Evolutionary conservation across 2,113 vertebrate species (phyloP), one percentile per base, ranked within the genome.

Genomic region (Panthera tigris): DNA sequence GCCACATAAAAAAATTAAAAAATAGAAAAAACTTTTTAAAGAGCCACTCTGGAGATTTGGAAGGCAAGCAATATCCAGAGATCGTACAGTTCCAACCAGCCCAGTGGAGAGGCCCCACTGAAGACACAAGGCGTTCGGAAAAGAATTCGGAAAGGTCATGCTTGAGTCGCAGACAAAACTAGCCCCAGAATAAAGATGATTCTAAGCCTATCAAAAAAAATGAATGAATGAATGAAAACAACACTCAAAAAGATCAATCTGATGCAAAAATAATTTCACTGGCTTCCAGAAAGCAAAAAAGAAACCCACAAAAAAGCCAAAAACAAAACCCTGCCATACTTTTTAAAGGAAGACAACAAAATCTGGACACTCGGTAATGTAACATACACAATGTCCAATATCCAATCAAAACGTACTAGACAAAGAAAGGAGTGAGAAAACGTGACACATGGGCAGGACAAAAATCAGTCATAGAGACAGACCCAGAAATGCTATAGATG

Each of bases 361-460:
- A 71, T 12, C 21, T 31, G 41, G 83, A 41, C 21, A 66, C 5
- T 45, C 19, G 7, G 1, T n/a, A 19, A 23, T 12, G 3, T 18
- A 33, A 36, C 21, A 14, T 2, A 19, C 65, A 48, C 65, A 41
- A 15, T 15, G 33, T 21, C 63, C 14, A 1, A 33, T 27, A 45
- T 23, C 88, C 39, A 57, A 16, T 19, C 48, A 4, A 16, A 76
- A 31, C 23, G 36, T 3, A 33, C 71, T 14, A 27, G 87, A 69
- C 23, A 69, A 0, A 7, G 5, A 7, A 52, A 7, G 8, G 31
- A 23, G 2, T 7, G 33, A 61, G 45, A 33, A n/a, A 65, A 39
- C 2, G 5, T 27, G 5, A 80, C 5, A 9, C 7, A 12, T 1
- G 8, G 0, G 29, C 52, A 3, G 27, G 41, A 19, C 0, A 18